Conservation (phyloP, 2,797 vertebrate genomes). For the Graptemys geographica region DNA sequence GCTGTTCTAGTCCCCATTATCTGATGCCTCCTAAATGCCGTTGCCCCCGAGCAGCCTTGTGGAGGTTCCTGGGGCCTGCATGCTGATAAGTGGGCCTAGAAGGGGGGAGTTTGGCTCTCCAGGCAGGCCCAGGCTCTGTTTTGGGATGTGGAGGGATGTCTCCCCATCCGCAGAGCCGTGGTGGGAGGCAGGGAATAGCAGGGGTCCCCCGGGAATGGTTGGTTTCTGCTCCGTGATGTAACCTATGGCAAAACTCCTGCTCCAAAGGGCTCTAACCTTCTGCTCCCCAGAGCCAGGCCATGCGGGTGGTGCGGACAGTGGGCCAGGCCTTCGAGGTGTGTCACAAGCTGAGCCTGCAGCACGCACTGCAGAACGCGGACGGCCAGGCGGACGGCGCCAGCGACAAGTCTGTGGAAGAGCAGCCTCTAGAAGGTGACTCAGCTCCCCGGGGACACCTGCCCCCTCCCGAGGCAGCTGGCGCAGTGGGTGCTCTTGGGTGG, state of each 20-base stretch:
- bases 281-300: constrained; percentile 84
- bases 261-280: accelerated
- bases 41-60: background rate
- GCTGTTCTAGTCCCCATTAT: background rate
- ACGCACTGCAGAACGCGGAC: constrained; percentile 82
- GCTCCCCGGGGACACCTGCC: background rate
- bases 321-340: constrained; percentile 92
- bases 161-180: accelerated
- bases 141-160: accelerated
- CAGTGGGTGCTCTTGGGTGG: accelerated
- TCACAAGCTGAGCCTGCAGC: constrained; percentile 91
- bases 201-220: background rate
- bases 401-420: constrained; percentile 84
- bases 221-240: background rate
- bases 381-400: constrained; percentile 84
- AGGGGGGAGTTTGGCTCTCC: background rate
- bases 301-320: constrained; percentile 89
- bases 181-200: background rate
- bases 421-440: constrained; percentile 78
- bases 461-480: accelerated
- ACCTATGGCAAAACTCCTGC: background rate
- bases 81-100: background rate
- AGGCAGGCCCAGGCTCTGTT: background rate
- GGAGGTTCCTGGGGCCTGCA: background rate
- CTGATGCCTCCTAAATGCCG: background rate